Percentiles rank a stretch among this genome's conserved stretches.
Conservation (phyloP, 2,797 vertebrate genomes). For the Acridotheres tristis region DNA sequence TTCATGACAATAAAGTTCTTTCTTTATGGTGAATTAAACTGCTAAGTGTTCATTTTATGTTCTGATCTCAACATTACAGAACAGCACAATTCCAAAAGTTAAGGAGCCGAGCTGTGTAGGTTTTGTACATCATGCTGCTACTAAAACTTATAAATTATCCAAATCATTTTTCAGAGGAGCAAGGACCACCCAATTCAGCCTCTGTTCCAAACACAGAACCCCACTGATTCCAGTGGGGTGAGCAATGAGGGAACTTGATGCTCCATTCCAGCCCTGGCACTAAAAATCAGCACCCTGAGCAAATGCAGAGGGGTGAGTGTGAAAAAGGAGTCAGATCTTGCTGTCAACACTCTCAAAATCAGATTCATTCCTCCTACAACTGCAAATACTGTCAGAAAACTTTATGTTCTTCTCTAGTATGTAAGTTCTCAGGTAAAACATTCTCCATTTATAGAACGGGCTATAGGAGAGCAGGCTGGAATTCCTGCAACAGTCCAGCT, state of each 20-base stretch:
- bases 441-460: accelerated
- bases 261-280: background rate
- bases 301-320: background rate
- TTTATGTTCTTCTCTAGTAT: background rate
- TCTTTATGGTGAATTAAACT: constrained; percentile 69
- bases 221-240: background rate
- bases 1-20: constrained; percentile 59
- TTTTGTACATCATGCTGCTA: background rate
- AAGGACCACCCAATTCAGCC: background rate
- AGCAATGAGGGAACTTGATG: background rate
- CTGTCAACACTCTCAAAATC: background rate
- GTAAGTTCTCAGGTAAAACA: background rate
- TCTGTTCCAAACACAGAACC: background rate
- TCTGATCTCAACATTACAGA: constrained; percentile 22
- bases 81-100: constrained; percentile 38
- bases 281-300: background rate
- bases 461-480: background rate
- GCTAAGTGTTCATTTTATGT: constrained; percentile 63
- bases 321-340: background rate
- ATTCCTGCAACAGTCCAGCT: background rate
- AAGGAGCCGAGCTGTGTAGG: background rate
- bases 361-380: background rate
- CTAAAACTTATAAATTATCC: background rate
- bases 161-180: background rate
- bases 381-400: background rate